A percentile compares a stretch with the other conserved stretches of the same genome.
phyloP scores from a whole-genome alignment of 2,888 invertebrate species.

The Acronicta leporina region DNA sequence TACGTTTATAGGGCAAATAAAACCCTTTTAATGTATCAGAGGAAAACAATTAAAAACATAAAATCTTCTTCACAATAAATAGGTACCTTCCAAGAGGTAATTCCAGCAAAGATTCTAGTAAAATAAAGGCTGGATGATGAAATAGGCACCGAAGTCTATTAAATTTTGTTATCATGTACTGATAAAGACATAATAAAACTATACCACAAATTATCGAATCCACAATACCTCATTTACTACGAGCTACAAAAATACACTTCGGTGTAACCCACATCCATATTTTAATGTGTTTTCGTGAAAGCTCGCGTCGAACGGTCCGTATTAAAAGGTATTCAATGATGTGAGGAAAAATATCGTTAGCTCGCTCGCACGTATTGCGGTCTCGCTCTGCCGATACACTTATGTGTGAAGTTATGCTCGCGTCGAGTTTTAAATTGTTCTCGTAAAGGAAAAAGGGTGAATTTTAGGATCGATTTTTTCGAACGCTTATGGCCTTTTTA shows the following conservation, averaged over 20 bases:
- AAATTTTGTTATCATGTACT: no score
- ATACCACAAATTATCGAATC: no score
- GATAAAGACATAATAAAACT: no score
- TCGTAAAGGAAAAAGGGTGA: constrained; percentile 34
- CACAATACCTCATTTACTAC: no score
- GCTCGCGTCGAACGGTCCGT: constrained; percentile 59
- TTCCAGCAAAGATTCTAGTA: no score
- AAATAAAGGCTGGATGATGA: no score
- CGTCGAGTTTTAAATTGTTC: constrained; percentile 47
- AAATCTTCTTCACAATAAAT: no score
- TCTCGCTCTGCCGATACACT: constrained; percentile 49
- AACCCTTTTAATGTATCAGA: no score
- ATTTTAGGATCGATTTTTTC: constrained; percentile 33
- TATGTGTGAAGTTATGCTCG: constrained; percentile 22
- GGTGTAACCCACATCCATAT: constrained; percentile 65
- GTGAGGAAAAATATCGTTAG: constrained; percentile 73
- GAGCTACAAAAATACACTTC: constrained; percentile 35
- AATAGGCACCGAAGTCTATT: no score
- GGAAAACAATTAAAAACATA: no score
- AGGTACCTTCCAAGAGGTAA: no score
- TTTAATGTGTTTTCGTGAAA: constrained; percentile 74
- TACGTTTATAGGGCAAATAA: no score
- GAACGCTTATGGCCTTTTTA: constrained; percentile 1
- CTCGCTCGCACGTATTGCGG: constrained; percentile 35
- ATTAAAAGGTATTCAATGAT: constrained; percentile 80